Base-by-base conservation (phyloP, 2,113 vertebrate species). In the Cyanistes caeruleus region DNA sequence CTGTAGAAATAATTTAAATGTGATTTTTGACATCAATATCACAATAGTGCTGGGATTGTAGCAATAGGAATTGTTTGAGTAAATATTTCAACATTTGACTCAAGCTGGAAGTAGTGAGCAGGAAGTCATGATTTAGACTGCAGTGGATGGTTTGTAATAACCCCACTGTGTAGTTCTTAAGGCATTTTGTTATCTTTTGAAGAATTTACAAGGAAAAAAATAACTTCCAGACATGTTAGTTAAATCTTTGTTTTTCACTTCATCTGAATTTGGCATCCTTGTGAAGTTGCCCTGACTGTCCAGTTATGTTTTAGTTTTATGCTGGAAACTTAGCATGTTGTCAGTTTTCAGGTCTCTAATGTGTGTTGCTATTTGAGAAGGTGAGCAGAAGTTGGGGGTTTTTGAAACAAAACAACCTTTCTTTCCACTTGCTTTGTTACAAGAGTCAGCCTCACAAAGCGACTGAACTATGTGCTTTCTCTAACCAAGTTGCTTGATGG, bases 401-500 rank as follows among this genome's bases (percentile, higher is more conserved):
- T 48, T 92, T 59, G 52, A 58, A 65, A 65, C 33, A 53, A 77
- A 63, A 28, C 11, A 70, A 44, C 31, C 13, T 73, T 91, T 83
- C 5, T 95, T 82, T 95, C 56, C 41, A 75, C 74, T 59, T 55
- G 52, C 27, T 52, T 65, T 56, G 64, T 90, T 90, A 28, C 12
- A 39, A 41, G 33, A 69, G 82, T 89, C 60, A 77, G 39, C 58
- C 72, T 91, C 53, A 56, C 63, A 41, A 82, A 72, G 77, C 55
- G 52, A 62, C 76, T 70, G 55, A 44, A 41, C 70, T 28, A 11
- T 31, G 27, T 64, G 63, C 93, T 95, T 97, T 87, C 70, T 84
- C 94, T 97, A 95, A 97, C 95, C 68, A 37, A n/a, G 43, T 43
- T 58, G 83, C 91, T 94, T 93, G 23, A 27, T 93, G 92, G 39